Percentiles rank a stretch among this genome's conserved stretches.
Conservation (phyloP, 2,113 vertebrate genomes). For the Athene cunicularia region DNA sequence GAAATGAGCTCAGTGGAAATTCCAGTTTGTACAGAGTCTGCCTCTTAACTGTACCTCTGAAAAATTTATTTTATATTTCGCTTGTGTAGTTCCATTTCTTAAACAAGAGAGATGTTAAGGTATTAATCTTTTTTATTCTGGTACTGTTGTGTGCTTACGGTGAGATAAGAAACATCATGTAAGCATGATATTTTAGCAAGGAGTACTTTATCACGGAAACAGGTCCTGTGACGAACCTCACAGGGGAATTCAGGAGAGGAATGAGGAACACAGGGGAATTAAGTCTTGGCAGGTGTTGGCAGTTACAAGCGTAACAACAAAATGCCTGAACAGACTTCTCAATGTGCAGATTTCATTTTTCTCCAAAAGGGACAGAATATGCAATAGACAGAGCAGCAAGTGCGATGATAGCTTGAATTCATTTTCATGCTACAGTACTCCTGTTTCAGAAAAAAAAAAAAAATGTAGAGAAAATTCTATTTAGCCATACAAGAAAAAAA, state of each 20-base stretch:
- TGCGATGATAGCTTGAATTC: background rate
- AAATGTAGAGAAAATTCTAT: background rate
- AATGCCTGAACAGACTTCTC: background rate
- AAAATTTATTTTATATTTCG: background rate
- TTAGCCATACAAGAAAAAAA: background rate
- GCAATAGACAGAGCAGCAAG: background rate
- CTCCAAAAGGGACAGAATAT: background rate
- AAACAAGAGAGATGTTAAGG: background rate
- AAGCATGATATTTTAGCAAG: background rate
- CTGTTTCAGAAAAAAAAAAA: background rate
- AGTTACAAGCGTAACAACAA: background rate
- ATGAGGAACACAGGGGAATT: background rate
- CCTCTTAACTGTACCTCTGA: background rate
- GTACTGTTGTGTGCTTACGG: background rate
- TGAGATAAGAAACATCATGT: background rate
- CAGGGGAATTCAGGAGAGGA: background rate
- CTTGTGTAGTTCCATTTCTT: background rate
- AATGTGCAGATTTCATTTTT: background rate
- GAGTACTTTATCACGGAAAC: background rate
- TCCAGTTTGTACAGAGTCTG: background rate
- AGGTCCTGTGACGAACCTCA: background rate
- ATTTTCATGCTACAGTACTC: background rate
- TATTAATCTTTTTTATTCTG: background rate
- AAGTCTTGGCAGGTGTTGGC: background rate
- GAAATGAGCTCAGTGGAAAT: conserved; percentile 1